Evolutionary conservation across 2,888 invertebrate species (phyloP), one percentile per base, ranked within the genome.

Genomic region (Toxonevra muliebris): DNA sequence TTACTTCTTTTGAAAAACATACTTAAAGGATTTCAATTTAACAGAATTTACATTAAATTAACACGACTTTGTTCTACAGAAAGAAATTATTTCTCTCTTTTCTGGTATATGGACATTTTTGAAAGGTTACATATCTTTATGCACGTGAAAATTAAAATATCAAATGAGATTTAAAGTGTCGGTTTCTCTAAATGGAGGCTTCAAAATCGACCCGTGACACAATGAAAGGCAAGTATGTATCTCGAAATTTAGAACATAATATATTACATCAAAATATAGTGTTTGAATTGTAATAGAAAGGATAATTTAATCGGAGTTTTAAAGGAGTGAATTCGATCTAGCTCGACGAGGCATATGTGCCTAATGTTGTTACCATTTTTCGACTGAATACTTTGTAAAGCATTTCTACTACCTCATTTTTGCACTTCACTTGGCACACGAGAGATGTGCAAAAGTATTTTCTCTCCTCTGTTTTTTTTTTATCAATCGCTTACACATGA

Each of bases 401-500:
- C 48, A 15, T 15, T 15, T 48, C 48, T 15, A 48, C 48, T 48
- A 15, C 15, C 48, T 48, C 48, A 15, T 15, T 48, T 48, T 15
- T 48, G 48, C 48, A 15, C 30, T 30, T 30, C 30, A 30, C 30
- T 30, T 30, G 30, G 30, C 7, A 30, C 3, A 30, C 30, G 30
- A 30, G 30, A 30, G 30, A 30, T 15, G 9, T 11, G 48, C 15
- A 48, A 48, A 15, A 10, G 48, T n/a, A 13, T 48, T 8, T 13
- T 13, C 48, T 11, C 48, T 11, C 19, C 15, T 53, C 15, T 17
- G 15, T 11, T 53, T 5, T 17, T 52, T 52, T 53, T 41, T 41
- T 61, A 61, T 60, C 60, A 61, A 68, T 68, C 60, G 65, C 66
- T 69, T 71, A 69, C 69, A 71, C 70, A 74, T 60, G 74, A 71